Base-by-base conservation (phyloP, 2,113 vertebrate species). In the Dromas ardeola region DNA sequence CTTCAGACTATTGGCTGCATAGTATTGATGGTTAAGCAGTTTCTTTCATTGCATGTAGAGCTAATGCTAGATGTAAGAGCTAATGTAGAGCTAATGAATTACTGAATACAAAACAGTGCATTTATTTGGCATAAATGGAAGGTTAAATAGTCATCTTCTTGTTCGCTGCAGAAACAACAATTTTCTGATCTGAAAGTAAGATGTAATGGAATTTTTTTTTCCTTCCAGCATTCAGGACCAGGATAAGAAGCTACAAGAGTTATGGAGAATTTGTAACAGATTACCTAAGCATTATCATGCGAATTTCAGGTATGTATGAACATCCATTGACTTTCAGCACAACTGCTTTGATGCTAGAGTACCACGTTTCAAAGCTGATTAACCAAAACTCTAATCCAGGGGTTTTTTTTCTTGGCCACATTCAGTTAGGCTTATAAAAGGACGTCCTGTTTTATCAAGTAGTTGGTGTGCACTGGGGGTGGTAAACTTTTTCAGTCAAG, bases 231-330 rank as follows among this genome's bases (percentile, higher is more conserved):
- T 99, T 80, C 97, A 99, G 67, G 99, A 99, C 97, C 98, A 99
- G 95, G 99, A 99, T 96, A 99, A 99, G 98, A 99, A 99, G 92
- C 98, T 99, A 20, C 99, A 99, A 77, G 99, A 99, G n/a, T 96
- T 99, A 15, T 99, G 99, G 99, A 98, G 99, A 71, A 99, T 98
- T 22, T 99, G 99, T 97, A 99, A 99, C 98, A 98, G 99, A 81
- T 97, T 99, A 97, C 99, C 99, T 97, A 99, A 99, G 98, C 99
- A 98, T 96, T 99, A 99, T 95, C 99, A 99, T 90, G 98, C 98
- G 67, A 99, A 99, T 95, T 98, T 99, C 97, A 99, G 99, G 99
- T 99, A 93, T 8, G 97, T 38, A 6, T 30, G 40, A 53, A 7
- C 73, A 32, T 30, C 66, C 4, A 8, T 11, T 26, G 19, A 19